These are phyloP conservation scores for Dynastes grantii DNA, from an alignment of 2,888 invertebrate species.

Conservation along the genomic window DNA sequence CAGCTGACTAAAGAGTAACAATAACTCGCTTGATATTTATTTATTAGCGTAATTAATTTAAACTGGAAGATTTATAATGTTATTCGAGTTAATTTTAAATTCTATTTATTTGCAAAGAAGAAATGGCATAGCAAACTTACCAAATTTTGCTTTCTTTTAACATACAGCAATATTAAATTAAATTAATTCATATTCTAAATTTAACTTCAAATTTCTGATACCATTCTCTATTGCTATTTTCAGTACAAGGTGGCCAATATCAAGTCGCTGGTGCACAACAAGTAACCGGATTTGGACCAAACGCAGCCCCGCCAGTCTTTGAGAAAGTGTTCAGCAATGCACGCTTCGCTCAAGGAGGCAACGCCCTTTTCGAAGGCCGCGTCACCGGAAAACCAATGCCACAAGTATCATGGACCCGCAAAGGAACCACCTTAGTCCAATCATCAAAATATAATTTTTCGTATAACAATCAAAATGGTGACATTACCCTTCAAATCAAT, in stretches of 20 bases:
- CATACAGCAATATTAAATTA: too few species aligned
- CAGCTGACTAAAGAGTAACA: slow-evolving; percentile 5
- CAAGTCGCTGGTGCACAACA: slow-evolving; percentile 71
- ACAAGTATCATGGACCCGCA: slow-evolving; percentile 91
- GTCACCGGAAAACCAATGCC: slow-evolving; percentile 94
- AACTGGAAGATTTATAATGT: neutral
- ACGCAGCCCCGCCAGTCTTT: slow-evolving; percentile 93
- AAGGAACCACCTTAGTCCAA: slow-evolving; percentile 87
- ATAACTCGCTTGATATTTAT: neutral
- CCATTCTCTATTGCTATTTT: slow-evolving; percentile 53
- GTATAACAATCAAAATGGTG: slow-evolving; percentile 85
- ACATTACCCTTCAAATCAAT: slow-evolving; percentile 87
- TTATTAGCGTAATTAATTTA: too few species aligned
- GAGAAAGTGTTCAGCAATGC: slow-evolving; percentile 97
- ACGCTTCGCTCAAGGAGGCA: slow-evolving; percentile 94
- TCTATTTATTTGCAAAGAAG: too few species aligned
- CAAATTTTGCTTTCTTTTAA: too few species aligned
- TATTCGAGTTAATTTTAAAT: neutral
- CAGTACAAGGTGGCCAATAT: slow-evolving; percentile 76
- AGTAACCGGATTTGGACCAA: slow-evolving; percentile 75
- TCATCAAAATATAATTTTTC: slow-evolving; percentile 91
- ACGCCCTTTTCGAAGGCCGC: slow-evolving; percentile 93
- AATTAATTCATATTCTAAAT: too few species aligned
- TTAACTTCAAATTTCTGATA: too few species aligned
- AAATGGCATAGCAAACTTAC: too few species aligned